Conservation (phyloP, 1,140 invertebrate genomes). For the Dufourea novaeangliae region DNA sequence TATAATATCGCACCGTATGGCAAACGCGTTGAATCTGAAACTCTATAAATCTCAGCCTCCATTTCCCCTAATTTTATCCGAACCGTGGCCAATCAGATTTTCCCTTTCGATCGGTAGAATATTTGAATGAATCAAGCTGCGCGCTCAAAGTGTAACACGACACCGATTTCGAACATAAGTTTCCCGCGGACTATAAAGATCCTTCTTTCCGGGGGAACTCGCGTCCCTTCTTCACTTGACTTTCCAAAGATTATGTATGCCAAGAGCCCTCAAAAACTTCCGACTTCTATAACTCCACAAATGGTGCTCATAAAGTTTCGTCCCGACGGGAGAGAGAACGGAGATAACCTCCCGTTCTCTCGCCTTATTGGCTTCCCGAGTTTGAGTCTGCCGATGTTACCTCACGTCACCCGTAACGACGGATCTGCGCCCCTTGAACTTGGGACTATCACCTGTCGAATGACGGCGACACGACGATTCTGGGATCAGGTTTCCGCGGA, state of each 20-base stretch:
- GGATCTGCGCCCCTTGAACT: background rate
- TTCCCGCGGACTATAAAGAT: constrained; percentile 8
- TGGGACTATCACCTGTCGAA: background rate
- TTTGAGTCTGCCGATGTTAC: background rate
- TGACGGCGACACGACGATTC: background rate
- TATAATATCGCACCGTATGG: too few species aligned
- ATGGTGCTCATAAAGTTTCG: constrained; percentile 35
- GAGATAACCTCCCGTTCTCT: constrained; percentile 24
- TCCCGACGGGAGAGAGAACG: background rate
- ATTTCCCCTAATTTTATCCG: background rate
- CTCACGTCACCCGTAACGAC: background rate
- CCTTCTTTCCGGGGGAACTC: background rate
- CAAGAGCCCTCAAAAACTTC: constrained; percentile 36
- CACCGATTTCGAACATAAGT: constrained; percentile 9
- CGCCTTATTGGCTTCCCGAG: constrained; percentile 18
- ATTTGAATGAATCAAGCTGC: background rate
- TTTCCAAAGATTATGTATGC: constrained; percentile 41
- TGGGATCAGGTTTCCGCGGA: background rate
- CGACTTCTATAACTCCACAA: constrained; percentile 35
- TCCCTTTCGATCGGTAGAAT: background rate
- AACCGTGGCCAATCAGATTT: background rate
- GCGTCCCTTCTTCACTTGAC: constrained; percentile 5
- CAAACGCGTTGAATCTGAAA: too few species aligned
- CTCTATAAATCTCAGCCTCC: background rate
- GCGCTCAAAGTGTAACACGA: background rate